Base-by-base conservation (phyloP, 2,113 vertebrate genomes). In the Lophochroa leadbeateri region DNA sequence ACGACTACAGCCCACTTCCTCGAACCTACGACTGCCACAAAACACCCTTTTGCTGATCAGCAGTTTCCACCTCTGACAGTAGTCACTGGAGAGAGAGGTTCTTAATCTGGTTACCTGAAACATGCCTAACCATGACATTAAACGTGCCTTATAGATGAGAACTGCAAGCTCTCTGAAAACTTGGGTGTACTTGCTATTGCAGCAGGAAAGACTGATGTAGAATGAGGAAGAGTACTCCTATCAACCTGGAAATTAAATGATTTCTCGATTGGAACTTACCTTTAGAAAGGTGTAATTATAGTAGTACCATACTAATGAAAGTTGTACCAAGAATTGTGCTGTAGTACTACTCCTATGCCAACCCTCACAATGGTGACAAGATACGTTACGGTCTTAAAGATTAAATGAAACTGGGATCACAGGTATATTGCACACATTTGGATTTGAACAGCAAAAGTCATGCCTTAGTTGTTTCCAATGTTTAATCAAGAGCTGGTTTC, bases 401-500 rank as follows among this genome's bases (percentile, higher is more conserved):
- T 52, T 91, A 88, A 83, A 74, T 87, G 53, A 81, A 89, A 77
- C 37, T 81, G 91, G 33, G 37, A 35, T 86, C 92, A 63, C n/a
- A 69, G 49, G 33, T 53, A 20, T 31, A 55, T 53, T 90, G 83
- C 64, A 76, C 75, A 24, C 24, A 47, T 77, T 94, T 71, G 65
- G 33, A 72, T 44, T 95, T 89, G 61, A 83, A 71, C 29, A 70
- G 65, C 57, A 91, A 35, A 82, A 86, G 1, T 81, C 47, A 55
- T 65, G 21, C 31, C 79, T 82, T 24, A 6, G 9, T 82, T 67
- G 41, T 41, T 90, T 21, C 39, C 43, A 75, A 1, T 31, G 35
- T 75, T 97, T 92, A 84, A 43, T 76, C 41, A 87, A 72, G 85
- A 97, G 27, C 41, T 93, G 65, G 49, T 96, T 97, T 94, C 68